phyloP scores from a whole-genome alignment of 2,113 vertebrate species.

The Leptosomus discolor region DNA sequence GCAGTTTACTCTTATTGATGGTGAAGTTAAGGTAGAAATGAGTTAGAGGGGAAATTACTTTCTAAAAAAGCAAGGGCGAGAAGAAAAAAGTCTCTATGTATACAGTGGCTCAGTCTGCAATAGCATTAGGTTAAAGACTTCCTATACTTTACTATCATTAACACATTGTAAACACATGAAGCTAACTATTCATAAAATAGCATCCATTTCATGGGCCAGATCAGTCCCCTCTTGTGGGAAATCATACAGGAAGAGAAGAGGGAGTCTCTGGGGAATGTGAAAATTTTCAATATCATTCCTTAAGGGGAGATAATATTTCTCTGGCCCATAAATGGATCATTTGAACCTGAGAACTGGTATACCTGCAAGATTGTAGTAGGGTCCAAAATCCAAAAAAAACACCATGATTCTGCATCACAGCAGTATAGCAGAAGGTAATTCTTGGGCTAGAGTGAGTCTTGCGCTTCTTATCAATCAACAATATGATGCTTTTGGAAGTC shows the following conservation, averaged over 20 bases:
- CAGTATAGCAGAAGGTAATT: background rate
- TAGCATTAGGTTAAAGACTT: constrained; percentile 44
- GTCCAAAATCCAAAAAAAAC: background rate
- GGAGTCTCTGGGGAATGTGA: background rate
- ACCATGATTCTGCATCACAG: background rate
- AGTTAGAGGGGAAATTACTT: background rate
- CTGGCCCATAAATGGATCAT: background rate
- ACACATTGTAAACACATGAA: constrained; percentile 55
- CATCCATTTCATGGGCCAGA: constrained; percentile 26
- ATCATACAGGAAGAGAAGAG: background rate
- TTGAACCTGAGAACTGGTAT: background rate
- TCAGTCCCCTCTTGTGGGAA: background rate
- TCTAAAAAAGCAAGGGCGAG: background rate
- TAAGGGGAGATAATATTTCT: background rate
- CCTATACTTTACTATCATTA: constrained; percentile 46
- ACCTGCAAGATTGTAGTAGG: background rate
- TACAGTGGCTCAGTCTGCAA: background rate
- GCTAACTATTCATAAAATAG: constrained; percentile 45
- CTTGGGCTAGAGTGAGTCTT: background rate
- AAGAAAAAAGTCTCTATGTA: background rate
- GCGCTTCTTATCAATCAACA: background rate
- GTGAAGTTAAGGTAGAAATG: background rate
- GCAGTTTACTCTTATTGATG: background rate
- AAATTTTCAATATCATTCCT: background rate
- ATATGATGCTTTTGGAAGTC: background rate